Base-by-base conservation (phyloP, 1,140 invertebrate genomes). In the Trichogramma pretiosum region DNA sequence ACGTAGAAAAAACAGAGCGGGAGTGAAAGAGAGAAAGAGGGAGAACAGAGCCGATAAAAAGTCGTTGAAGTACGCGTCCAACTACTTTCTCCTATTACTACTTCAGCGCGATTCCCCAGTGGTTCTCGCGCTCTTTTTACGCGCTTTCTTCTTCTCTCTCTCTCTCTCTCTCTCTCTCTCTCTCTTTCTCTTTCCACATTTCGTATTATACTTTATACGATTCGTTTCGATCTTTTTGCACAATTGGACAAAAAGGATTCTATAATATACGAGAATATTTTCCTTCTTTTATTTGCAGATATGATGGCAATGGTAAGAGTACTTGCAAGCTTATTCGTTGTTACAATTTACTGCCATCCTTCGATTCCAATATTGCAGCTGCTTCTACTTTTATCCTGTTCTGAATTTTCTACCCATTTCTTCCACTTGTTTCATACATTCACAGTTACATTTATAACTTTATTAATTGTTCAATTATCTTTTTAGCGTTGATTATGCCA, bases 31-130 rank as follows among this genome's bases (percentile, higher is more conserved):
- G n/a, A n/a, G n/a, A n/a, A n/a, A n/a, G n/a, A n/a, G n/a, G n/a
- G n/a, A n/a, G n/a, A n/a, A n/a, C 46, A 16, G 22, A n/a, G 26
- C 26, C 49, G 43, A 46, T 42, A 51, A 46, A 51, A 51, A 51
- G 22, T 41, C 35, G 32, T 26, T 38, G 18, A 9, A 13, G 33
- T 14, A 22, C 21, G 11, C 11, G 16, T 17, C 5, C 28, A 1
- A 17, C 14, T 21, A n/a, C 3, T 24, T 35, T 7, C 19, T 35
- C 32, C 42, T 2, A 18, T 48, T 41, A 32, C n/a, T 24, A 14
- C 19, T 13, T 10, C 2, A 18, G 19, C 17, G 19, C 19, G 19
- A 38, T 22, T 38, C 23, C 35, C 17, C 13, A n/a, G n/a, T n/a
- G n/a, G 9, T 18, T 36, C 17, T 16, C 34, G 35, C 35, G 16